A percentile compares a stretch with the other conserved stretches of the same genome.
These are phyloP conservation scores for Chrysotoxum bicinctum DNA, from an alignment of 2,888 invertebrate species.

Conservation along the genomic window DNA sequence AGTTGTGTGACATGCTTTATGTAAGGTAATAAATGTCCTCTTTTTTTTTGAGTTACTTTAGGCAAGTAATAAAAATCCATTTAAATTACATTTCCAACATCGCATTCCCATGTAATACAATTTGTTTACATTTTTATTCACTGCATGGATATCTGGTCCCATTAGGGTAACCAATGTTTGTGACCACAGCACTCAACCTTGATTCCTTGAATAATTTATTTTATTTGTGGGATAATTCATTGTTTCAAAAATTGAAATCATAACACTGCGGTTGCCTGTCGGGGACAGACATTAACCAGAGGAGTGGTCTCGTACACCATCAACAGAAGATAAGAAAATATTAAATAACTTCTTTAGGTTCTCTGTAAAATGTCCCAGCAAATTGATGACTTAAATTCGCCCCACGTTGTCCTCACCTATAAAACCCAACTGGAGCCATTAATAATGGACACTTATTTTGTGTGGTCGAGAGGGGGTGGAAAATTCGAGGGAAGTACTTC, in stretches of 20 bases:
- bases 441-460: slow-evolving; percentile 51
- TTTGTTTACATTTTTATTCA: slow-evolving; percentile 40
- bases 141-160: background rate
- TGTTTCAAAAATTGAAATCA: slow-evolving; percentile 57
- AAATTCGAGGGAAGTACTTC: background rate
- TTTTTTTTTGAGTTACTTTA: background rate
- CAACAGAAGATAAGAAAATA: slow-evolving; percentile 31
- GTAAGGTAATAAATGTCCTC: background rate
- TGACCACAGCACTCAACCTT: slow-evolving; percentile 22
- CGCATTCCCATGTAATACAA: slow-evolving; percentile 30
- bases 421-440: slow-evolving; percentile 23
- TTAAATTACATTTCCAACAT: slow-evolving; percentile 50
- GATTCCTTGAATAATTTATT: slow-evolving; percentile 57
- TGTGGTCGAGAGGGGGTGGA: background rate
- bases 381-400: slow-evolving; percentile 64
- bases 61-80: slow-evolving; percentile 39
- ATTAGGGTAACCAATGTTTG: slow-evolving; percentile 2
- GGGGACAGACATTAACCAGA: background rate
- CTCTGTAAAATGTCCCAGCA: slow-evolving; percentile 60
- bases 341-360: slow-evolving; percentile 37
- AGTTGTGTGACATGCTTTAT: background rate
- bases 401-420: slow-evolving; percentile 2
- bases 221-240: slow-evolving; percentile 54
- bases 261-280: slow-evolving; percentile 1
- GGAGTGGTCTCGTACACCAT: background rate